Base-by-base conservation (phyloP, 37 sponge, comb jelly and placozoan genomes). In the Diacarnus erythraeanus region DNA sequence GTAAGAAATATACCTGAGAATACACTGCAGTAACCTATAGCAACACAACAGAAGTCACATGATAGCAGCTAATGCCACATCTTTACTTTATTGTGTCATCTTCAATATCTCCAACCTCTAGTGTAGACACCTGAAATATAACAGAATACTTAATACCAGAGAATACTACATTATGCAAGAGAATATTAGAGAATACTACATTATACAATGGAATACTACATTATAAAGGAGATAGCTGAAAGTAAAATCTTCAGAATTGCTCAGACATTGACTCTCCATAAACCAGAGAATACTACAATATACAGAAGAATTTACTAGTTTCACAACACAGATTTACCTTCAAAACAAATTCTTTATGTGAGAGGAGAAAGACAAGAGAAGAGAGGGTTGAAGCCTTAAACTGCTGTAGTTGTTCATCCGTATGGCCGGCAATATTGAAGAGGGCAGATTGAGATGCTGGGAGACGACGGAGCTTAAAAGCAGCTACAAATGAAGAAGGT, bases 381-480 rank as follows among this genome's bases (percentile, higher is more conserved):
- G 68, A 54, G 51, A 80, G 69, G 54, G 77, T 26, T 26, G 80
- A 79, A 72, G 38, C 39, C 27, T 83, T 86, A 76, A 82, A 91
- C 59, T 83, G 87, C 30, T 64, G 60, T 54, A 91, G 91, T 43
- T 91, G 87, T 42, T 82, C 51, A 3, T 42, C 42, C 29, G 87
- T 77, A 80, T 91, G 83, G 6, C 67, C 44, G 30, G 84, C 76
- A 21, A 82, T 59, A 40, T 86, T 82, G 82, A 86, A 91, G 39
- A 86, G 78, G 21, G 40, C 21, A 34, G 0, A 59, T 15, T 69
- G 60, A 34, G 66, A 31, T 1, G 80, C 33, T 33, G 81, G 47
- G 5, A 87, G 76, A 47, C 75, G 59, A 0, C 81, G 57, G 8
- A 74, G 75, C 59, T 79, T 79, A 37, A 38, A 75, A 15, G 42